Conservation (phyloP, 2,113 vertebrate genomes). For the Ceyx cyanopectus region DNA sequence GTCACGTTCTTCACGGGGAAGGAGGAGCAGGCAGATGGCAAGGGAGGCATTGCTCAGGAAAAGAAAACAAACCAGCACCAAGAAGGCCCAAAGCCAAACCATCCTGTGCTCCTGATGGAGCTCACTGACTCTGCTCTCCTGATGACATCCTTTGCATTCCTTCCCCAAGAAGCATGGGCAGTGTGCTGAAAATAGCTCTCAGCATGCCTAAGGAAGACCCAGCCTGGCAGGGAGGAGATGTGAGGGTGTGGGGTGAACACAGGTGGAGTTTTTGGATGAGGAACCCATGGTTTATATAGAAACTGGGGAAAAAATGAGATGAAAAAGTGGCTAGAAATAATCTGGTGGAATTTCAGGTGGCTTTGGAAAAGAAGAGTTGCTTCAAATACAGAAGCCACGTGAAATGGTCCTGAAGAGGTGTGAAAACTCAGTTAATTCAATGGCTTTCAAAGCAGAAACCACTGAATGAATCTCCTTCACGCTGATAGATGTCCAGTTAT, state of each 20-base stretch:
- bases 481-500: background rate
- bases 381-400: background rate
- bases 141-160: background rate
- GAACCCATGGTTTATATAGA: background rate
- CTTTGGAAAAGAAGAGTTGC: background rate
- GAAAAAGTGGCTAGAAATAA: background rate
- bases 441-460: background rate
- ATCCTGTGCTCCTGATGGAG: background rate
- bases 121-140: background rate
- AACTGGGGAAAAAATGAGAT: background rate
- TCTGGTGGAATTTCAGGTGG: background rate
- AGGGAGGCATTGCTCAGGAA: background rate
- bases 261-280: background rate
- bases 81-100: background rate
- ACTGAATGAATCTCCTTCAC: background rate
- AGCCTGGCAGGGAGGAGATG: background rate
- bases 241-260: background rate
- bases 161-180: background rate
- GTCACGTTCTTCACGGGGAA: conserved; percentile 28
- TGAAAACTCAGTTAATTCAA: background rate
- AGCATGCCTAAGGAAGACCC: background rate
- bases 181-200: background rate
- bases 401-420: background rate
- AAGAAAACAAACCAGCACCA: background rate
- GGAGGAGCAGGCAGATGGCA: conserved; percentile 56